These are phyloP conservation scores for Oligia strigilis DNA, from an alignment of 2,888 invertebrate species.

Conservation along the genomic window DNA sequence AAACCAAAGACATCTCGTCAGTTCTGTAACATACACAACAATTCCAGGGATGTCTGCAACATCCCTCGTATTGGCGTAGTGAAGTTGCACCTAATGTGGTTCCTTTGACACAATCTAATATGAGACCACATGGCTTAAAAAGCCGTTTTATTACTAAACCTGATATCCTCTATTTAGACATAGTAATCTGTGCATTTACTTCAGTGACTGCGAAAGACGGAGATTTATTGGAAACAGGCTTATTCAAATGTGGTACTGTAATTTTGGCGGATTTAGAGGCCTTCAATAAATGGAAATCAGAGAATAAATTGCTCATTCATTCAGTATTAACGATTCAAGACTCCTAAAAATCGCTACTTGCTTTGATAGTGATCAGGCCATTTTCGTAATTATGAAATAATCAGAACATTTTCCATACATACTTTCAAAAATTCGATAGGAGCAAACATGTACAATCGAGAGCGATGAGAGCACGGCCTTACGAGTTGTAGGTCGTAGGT, in stretches of 20 bases:
- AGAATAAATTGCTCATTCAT: constrained; percentile 46
- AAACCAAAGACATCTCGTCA: background rate
- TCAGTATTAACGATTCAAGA: constrained; percentile 42
- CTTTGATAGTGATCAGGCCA: background rate
- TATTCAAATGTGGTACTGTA: constrained; percentile 53
- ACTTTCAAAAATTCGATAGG: background rate
- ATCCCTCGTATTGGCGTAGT: background rate
- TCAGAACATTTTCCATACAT: background rate
- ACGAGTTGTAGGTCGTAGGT: background rate
- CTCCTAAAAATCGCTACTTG: constrained; percentile 12
- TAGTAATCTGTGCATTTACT: constrained; percentile 24
- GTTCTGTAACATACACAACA: background rate
- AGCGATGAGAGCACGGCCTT: background rate
- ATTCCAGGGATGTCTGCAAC: background rate
- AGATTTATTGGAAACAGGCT: constrained; percentile 42
- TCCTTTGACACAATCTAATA: constrained; percentile 20
- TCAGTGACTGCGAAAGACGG: constrained; percentile 17
- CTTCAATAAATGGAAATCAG: constrained; percentile 52
- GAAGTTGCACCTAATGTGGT: background rate
- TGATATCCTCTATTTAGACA: constrained; percentile 19
- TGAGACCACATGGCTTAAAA: constrained; percentile 7
- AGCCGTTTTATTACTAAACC: constrained; percentile 4
- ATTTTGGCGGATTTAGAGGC: constrained; percentile 41
- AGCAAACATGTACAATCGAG: background rate
- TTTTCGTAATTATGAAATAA: background rate